Evolutionary conservation across 2,888 invertebrate species (phyloP).

Genomic region (Sphaerophoria rueppellii): DNA sequence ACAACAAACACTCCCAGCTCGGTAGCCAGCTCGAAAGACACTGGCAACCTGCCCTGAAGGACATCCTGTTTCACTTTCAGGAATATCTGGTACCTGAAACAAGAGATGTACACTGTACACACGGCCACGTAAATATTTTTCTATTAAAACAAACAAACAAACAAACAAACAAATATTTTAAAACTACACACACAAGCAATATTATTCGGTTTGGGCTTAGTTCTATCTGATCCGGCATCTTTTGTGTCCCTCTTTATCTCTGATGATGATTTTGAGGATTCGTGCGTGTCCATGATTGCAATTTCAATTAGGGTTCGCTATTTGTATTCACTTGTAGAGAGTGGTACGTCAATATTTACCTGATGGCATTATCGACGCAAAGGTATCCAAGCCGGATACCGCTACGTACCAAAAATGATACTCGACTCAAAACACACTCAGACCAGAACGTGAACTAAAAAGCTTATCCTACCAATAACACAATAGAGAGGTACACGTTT

Average conservation of each 20-base stretch:
- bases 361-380: conserved; percentile 56
- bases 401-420: neutral
- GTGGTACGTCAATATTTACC: conserved; percentile 68
- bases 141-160: conserved; percentile 45
- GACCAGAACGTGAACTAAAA: neutral
- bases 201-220: neutral
- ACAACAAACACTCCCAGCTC: conserved; percentile 96
- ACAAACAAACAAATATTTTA: conserved; percentile 57
- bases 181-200: conserved; percentile 38
- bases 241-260: neutral
- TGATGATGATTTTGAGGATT: conserved; percentile 1
- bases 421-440: neutral
- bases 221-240: neutral
- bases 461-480: conserved; percentile 36
- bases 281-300: conserved; percentile 60
- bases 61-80: conserved; percentile 98
- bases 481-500: neutral
- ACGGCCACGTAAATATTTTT: conserved; percentile 1
- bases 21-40: conserved; percentile 94
- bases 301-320: conserved; percentile 74
- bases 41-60: conserved; percentile 95
- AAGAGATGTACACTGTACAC: conserved; percentile 17
- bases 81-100: conserved; percentile 95
- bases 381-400: conserved; percentile 54
- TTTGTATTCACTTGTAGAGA: conserved; percentile 72